Evolutionary conservation across 2,797 vertebrate genomes (phyloP).

Genomic region (Morus bassanus): DNA sequence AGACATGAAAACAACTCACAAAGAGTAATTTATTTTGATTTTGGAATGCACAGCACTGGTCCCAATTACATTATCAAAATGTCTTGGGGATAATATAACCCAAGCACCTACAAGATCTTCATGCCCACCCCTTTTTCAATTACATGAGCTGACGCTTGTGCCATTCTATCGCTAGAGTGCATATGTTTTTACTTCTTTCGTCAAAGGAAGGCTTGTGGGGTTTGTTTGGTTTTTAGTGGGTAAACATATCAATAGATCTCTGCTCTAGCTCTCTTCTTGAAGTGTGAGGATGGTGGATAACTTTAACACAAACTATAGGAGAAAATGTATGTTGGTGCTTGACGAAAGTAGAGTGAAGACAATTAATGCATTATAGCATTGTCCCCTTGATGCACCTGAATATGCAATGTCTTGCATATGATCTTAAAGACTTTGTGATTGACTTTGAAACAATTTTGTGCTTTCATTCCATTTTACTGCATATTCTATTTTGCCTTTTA

Average conservation of each 20-base stretch:
- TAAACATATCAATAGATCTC: neutral
- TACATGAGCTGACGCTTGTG: neutral
- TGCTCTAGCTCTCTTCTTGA: neutral
- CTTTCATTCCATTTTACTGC: neutral
- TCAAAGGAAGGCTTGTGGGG: neutral
- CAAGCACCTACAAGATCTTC: neutral
- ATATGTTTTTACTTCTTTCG: neutral
- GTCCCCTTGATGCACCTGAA: neutral
- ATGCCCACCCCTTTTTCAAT: neutral
- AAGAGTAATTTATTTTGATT: conserved; percentile 21
- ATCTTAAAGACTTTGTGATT: neutral
- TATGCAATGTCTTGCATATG: neutral
- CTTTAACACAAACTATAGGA: neutral
- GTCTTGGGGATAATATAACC: neutral
- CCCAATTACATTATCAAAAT: neutral
- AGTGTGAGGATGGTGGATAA: neutral
- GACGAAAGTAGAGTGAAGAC: neutral
- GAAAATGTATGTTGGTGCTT: neutral
- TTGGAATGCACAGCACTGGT: neutral
- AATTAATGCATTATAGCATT: neutral
- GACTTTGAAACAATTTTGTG: neutral
- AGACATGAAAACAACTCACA: conserved; percentile 22
- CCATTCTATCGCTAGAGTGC: rapidly evolving
- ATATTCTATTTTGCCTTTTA: neutral
- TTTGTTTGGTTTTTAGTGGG: neutral